Base-by-base conservation (phyloP, 37 sponge, comb jelly and placozoan genomes). In the Cliona cf. orientalis region DNA sequence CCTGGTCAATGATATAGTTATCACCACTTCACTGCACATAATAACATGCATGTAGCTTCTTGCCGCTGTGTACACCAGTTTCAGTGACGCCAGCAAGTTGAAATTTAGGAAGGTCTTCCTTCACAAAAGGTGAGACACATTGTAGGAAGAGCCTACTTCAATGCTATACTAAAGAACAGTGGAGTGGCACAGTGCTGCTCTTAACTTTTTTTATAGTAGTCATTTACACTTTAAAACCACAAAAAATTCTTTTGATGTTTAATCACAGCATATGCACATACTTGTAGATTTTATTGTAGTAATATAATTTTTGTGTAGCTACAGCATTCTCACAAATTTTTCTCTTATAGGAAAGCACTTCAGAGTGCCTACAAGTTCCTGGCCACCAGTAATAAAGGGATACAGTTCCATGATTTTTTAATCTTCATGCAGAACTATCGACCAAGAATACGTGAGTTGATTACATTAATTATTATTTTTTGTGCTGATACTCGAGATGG, bases 11-110 rank as follows among this genome's bases (percentile, higher is more conserved):
- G n/a, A n/a, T n/a, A n/a, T n/a, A n/a, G n/a, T n/a, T n/a, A n/a
- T n/a, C n/a, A n/a, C n/a, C n/a, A n/a, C n/a, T n/a, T n/a, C n/a
- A n/a, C n/a, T n/a, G n/a, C n/a, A n/a, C n/a, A n/a, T n/a, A n/a
- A n/a, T n/a, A n/a, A n/a, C n/a, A n/a, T n/a, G n/a, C n/a, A n/a
- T 5, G 4, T 49, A 91, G 92, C 80, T 94, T 36, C 67, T 90
- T 2, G 88, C 91, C 41, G 89, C 91, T 34, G 82, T 94, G 35
- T 91, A 87, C 89, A 84, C 80, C 62, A 89, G 62, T 37, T 94
- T 94, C 78, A 61, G 75, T 37, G 61, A 73, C 22, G 74, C 68
- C 2, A 75, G 80, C 43, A 90, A 87, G 78, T 46, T 80, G 41
- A 94, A 94, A n/a, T 94, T 91, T 67, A 79, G 66, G 40, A 72